Conservation (phyloP, 2,888 invertebrate genomes). For the Pedicia rivosa region DNA sequence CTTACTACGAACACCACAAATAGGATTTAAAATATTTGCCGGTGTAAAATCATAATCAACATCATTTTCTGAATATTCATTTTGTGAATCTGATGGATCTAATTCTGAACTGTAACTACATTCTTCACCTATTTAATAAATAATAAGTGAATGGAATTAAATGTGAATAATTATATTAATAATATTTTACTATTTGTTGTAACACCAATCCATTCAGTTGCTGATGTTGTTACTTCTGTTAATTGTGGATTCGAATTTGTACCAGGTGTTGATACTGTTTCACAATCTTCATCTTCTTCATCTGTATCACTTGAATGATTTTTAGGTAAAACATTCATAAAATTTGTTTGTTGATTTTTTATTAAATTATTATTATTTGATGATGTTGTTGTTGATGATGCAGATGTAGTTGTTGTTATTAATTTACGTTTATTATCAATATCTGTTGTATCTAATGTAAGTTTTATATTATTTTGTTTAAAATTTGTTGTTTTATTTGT, state of each 20-base stretch:
- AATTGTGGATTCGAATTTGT: constrained; percentile 23
- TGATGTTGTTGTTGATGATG: neutral
- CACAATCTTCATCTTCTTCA: constrained; percentile 37
- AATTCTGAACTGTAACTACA: constrained; percentile 71
- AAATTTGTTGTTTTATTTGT: neutral
- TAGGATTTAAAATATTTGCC: constrained; percentile 56
- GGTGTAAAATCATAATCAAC: constrained; percentile 52
- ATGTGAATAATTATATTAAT: constrained; percentile 4
- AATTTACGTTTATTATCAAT: neutral
- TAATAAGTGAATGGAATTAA: neutral
- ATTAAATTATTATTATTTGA: neutral
- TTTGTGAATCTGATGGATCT: constrained; percentile 44
- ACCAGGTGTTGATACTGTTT: constrained; percentile 40
- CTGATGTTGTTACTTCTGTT: constrained; percentile 41
- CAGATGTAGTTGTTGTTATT: neutral
- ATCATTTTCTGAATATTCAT: constrained; percentile 35
- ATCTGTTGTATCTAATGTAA: neutral
- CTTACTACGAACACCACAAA: constrained; percentile 54
- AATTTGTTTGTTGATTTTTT: too few relatives aligned
- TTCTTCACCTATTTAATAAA: constrained; percentile 47
- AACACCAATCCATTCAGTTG: constrained; percentile 76
- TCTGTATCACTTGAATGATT: constrained; percentile 23
- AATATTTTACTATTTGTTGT: constrained; percentile 63
- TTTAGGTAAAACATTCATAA: neutral
- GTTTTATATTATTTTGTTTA: too few relatives aligned